Percentiles rank a stretch among this genome's conserved stretches.
Evolutionary conservation across 2,113 vertebrate genomes (phyloP).

Genomic region (Alethe diademata): DNA sequence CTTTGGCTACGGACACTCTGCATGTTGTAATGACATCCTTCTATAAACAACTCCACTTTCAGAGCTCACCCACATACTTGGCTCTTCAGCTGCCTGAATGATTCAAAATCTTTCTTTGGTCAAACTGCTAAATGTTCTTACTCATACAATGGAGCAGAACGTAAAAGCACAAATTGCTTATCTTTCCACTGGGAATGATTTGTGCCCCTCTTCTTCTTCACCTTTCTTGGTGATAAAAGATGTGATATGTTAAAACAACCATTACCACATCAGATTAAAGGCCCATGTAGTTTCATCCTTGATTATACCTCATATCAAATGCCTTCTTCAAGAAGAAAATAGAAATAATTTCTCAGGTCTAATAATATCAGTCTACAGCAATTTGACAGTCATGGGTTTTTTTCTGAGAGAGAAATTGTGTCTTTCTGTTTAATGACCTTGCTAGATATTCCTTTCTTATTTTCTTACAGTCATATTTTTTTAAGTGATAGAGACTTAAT

Average conservation of each 20-base stretch:
- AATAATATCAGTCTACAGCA: neutral
- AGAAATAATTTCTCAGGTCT: neutral
- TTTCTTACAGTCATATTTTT: neutral
- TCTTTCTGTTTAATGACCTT: neutral
- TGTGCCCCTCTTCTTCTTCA: neutral
- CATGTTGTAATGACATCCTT: neutral
- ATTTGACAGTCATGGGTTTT: neutral
- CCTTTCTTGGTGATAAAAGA: neutral
- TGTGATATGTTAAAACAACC: neutral
- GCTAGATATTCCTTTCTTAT: neutral
- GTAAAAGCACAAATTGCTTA: accelerated
- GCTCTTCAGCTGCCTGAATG: neutral
- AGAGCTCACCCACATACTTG: neutral
- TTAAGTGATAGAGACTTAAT: neutral
- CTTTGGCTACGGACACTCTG: neutral
- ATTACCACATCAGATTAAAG: neutral
- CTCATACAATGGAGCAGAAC: neutral
- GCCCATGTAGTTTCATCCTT: neutral
- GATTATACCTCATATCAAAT: neutral
- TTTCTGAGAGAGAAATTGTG: neutral
- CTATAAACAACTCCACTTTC: neutral
- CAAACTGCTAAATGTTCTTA: neutral
- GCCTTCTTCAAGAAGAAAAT: neutral
- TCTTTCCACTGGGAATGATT: neutral
- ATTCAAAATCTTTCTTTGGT: neutral